phyloP scores from a whole-genome alignment of 2,113 vertebrate species.

The Excalfactoria chinensis region DNA sequence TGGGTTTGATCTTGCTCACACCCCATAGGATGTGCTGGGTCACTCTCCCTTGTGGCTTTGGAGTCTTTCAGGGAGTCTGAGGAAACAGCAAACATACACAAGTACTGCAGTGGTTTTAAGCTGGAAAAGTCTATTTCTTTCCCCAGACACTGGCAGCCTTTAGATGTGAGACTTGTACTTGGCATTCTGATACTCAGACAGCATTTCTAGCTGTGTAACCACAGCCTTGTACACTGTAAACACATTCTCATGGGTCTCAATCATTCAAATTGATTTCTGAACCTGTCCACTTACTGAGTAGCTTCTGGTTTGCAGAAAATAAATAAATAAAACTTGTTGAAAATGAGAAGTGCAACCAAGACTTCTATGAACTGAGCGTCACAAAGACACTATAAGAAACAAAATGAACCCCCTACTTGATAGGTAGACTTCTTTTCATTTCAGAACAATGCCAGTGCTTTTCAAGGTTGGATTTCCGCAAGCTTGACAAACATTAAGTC shows the following conservation, averaged over 20 bases:
- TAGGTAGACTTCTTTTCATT: conserved; percentile 1
- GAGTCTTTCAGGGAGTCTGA: conserved; percentile 69
- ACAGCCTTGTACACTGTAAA: neutral
- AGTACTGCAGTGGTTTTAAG: neutral
- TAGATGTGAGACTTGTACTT: neutral
- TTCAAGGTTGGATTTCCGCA: neutral
- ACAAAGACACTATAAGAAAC: neutral
- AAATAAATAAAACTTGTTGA: neutral
- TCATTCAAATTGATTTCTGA: conserved; percentile 32
- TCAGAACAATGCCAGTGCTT: neutral
- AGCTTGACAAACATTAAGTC: neutral
- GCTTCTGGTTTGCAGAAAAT: neutral
- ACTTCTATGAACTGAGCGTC: neutral
- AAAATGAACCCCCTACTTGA: neutral
- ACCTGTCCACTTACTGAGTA: neutral
- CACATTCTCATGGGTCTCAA: neutral
- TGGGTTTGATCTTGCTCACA: conserved; percentile 62
- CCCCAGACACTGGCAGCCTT: neutral
- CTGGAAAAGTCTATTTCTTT: neutral
- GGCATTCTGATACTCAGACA: neutral
- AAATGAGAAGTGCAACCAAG: neutral
- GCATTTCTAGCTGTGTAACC: neutral
- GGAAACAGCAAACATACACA: conserved; percentile 35
- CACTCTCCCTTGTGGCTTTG: neutral
- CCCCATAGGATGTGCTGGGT: conserved; percentile 10